Evolutionary conservation across 1,140 invertebrate genomes (phyloP).

Genomic region (Drosophila nikananu): DNA sequence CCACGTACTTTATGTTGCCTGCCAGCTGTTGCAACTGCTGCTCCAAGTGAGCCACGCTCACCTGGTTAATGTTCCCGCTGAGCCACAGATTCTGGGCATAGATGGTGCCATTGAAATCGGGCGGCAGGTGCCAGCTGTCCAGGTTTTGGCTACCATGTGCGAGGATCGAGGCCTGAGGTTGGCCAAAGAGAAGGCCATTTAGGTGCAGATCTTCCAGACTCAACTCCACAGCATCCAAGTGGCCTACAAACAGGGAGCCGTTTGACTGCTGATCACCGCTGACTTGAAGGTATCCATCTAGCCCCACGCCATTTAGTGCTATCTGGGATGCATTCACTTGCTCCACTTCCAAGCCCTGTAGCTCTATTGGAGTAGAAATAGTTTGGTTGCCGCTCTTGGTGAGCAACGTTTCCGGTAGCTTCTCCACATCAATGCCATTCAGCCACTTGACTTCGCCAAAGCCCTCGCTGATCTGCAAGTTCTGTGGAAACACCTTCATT

Average conservation of each 20-base stretch:
- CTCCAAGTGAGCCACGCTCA: constrained; percentile 56
- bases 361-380: constrained; percentile 61
- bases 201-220: constrained; percentile 46
- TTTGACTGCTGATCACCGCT: constrained; percentile 41
- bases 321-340: constrained; percentile 41
- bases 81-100: constrained; percentile 81
- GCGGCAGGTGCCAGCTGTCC: constrained; percentile 52
- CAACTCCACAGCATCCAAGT: constrained; percentile 30
- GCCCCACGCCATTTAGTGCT: constrained; percentile 25
- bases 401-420: constrained; percentile 75
- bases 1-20: constrained; percentile 79
- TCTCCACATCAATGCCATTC: constrained; percentile 82
- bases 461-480: constrained; percentile 69
- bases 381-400: constrained; percentile 85
- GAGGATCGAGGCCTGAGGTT: constrained; percentile 44
- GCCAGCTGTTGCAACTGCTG: constrained; percentile 73
- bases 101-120: constrained; percentile 76
- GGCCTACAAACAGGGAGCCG: constrained; percentile 39
- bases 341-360: constrained; percentile 28
- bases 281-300: constrained; percentile 45
- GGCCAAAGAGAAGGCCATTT: constrained; percentile 61
- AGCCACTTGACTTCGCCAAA: constrained; percentile 81
- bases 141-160: constrained; percentile 52
- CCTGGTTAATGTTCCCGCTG: constrained; percentile 59
- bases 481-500: constrained; percentile 59